Evolutionary conservation across 2,797 vertebrate species (phyloP).

Genomic region (Rhodeus uyekii): DNA sequence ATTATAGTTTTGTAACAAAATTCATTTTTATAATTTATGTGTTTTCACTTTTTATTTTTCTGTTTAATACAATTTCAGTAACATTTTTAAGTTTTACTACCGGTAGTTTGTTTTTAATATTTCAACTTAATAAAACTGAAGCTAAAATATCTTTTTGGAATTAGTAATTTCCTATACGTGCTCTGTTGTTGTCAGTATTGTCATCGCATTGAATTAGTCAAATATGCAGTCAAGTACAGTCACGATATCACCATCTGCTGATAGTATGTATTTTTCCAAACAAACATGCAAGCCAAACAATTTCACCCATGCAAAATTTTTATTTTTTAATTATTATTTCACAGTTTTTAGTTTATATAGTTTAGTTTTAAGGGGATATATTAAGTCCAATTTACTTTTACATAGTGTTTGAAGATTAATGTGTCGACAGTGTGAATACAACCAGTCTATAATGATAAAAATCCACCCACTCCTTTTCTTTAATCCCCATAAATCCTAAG

Average conservation of each 20-base stretch:
- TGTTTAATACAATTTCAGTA: background rate
- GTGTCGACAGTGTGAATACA: too few relatives aligned
- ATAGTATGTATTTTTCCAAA: background rate
- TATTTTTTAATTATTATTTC: background rate
- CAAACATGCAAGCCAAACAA: background rate
- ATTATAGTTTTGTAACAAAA: background rate
- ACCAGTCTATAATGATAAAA: too few relatives aligned
- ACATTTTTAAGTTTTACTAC: too few relatives aligned
- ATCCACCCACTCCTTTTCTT: too few relatives aligned
- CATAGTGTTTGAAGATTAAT: too few relatives aligned
- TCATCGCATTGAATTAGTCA: background rate
- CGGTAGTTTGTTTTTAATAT: background rate
- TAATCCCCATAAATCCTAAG: too few relatives aligned
- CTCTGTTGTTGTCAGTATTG: background rate
- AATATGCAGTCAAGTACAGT: background rate
- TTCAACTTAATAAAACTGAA: background rate
- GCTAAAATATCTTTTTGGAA: background rate
- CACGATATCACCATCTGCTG: background rate
- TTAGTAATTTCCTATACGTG: background rate
- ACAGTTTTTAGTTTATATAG: background rate
- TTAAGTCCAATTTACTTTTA: too few relatives aligned
- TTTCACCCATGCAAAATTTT: background rate
- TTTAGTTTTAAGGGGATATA: too few relatives aligned
- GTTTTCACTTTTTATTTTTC: background rate
- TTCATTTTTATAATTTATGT: background rate